These are phyloP conservation scores for Zaprionus obscuricornis DNA, from an alignment of 2,888 invertebrate genomes.

Conservation along the genomic window DNA sequence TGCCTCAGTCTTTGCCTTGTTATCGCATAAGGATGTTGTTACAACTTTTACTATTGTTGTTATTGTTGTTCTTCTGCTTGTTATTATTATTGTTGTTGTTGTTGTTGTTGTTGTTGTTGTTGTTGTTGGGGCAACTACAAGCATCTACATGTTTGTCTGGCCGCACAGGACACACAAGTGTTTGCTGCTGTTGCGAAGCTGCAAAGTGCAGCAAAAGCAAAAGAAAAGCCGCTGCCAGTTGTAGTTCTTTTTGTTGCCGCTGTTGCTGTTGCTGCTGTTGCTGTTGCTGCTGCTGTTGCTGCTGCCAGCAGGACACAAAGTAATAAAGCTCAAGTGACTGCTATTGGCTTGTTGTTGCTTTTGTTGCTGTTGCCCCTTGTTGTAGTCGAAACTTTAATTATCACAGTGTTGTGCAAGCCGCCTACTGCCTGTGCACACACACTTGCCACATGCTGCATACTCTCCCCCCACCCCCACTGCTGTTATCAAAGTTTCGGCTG, in stretches of 20 bases:
- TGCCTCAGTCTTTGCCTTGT: constrained; percentile 56
- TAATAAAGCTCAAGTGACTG: constrained; percentile 68
- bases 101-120: constrained; percentile 10
- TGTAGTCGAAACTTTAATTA: constrained; percentile 77
- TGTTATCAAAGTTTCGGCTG: not conserved
- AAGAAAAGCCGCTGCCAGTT: constrained; percentile 35
- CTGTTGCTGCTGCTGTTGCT: not conserved
- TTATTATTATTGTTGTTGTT: not conserved
- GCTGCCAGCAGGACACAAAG: constrained; percentile 55
- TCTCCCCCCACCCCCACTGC: too few relatives aligned
- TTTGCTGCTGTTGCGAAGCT: constrained; percentile 48
- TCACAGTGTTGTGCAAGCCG: constrained; percentile 73
- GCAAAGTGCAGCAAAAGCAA: constrained; percentile 24
- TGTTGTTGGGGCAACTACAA: constrained; percentile 30
- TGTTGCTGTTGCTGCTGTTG: too few relatives aligned
- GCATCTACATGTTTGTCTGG: constrained; percentile 66
- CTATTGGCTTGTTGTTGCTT: constrained; percentile 22
- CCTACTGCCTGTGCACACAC: constrained; percentile 26
- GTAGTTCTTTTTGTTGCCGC: too few relatives aligned
- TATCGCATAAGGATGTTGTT: constrained; percentile 79
- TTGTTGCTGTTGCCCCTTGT: constrained; percentile 20
- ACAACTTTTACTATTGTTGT: constrained; percentile 61
- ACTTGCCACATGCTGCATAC: constrained; percentile 14
- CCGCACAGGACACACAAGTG: constrained; percentile 65
- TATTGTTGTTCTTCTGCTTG: constrained; percentile 13